Evolutionary conservation across 2,888 invertebrate species (phyloP), one percentile per base, ranked within the genome.

Genomic region (Hirtodrosophila trivittata): DNA sequence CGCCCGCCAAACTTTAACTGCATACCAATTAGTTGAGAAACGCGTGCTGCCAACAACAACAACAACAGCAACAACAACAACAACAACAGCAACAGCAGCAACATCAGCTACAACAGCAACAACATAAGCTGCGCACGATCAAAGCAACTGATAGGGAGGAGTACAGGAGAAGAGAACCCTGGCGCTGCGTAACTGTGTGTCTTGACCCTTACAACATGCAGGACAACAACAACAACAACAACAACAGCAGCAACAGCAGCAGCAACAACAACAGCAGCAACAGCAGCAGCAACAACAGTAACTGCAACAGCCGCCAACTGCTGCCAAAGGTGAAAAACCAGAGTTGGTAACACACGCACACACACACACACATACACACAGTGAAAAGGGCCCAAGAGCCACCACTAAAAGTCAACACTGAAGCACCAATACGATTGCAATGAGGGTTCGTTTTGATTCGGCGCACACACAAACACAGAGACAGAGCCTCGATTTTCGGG

Each of bases 21-120:
- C 81, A 88, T 85, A 89, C 88, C 89, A 88, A 88, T 88, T 88
- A 89, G 88, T 86, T 80, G 72, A 63, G 75, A 75, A 88, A 82
- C 89, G 88, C 88, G 89, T 89, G 88, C 89, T 89, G 81, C 77
- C 77, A 77, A 81, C 76, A 72, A 70, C 68, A 67, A 66, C 54
- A 77, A 42, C 58, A 70, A 32, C 58, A 69, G 14, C 64, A 69
- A 13, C 54, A 71, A 26, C 49, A 57, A 8, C 60, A 57, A 4
- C 46, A 41, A 0, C 25, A 50, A 1, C 43, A 63, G 3, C 39
- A 62, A 6, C 45, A 62, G 1, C 30, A 66, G 1, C 66, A 77
- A 66, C 67, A 67, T 58, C 66, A 65, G 47, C 5, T 21, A 21
- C 28, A 56, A 14, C 56, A 60, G 32, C 39, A 60, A 45, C 46